These are phyloP conservation scores for Rugalucina vietnamica DNA, from an alignment of 2,888 invertebrate species.

Conservation along the genomic window DNA sequence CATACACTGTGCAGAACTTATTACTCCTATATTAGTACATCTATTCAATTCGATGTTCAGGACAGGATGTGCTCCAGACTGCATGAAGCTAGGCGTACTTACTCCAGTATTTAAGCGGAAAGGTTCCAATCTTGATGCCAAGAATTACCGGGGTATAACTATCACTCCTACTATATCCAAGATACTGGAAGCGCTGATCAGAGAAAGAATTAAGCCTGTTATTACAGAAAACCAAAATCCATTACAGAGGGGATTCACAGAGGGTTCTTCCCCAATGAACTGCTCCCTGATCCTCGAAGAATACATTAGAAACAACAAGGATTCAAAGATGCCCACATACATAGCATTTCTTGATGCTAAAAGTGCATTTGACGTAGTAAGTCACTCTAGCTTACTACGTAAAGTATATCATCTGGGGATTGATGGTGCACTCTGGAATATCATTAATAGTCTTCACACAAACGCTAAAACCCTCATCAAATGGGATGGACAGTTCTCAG, in stretches of 20 bases:
- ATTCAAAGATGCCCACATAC: background rate
- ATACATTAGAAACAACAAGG: background rate
- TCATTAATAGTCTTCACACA: background rate
- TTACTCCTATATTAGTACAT: background rate
- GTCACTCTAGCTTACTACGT: background rate
- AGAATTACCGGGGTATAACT: background rate
- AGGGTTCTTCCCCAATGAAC: background rate
- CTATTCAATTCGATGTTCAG: background rate
- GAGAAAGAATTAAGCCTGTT: background rate
- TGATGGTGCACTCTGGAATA: background rate
- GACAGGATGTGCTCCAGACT: background rate
- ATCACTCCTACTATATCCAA: background rate
- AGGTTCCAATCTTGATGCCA: background rate
- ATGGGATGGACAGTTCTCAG: constrained; percentile 13
- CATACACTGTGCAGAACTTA: background rate
- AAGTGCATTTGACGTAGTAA: background rate
- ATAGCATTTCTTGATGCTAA: constrained; percentile 3
- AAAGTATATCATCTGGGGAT: background rate
- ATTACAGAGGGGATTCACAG: background rate
- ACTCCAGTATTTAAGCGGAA: background rate
- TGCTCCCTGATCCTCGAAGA: background rate
- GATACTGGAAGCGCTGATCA: background rate
- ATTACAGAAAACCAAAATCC: background rate
- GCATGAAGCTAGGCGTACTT: background rate
- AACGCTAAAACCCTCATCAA: background rate